Percentiles rank a stretch among this genome's conserved stretches.
These are phyloP conservation scores for Meliscaeva auricollis DNA, from an alignment of 2,888 invertebrate genomes.

Conservation along the genomic window DNA sequence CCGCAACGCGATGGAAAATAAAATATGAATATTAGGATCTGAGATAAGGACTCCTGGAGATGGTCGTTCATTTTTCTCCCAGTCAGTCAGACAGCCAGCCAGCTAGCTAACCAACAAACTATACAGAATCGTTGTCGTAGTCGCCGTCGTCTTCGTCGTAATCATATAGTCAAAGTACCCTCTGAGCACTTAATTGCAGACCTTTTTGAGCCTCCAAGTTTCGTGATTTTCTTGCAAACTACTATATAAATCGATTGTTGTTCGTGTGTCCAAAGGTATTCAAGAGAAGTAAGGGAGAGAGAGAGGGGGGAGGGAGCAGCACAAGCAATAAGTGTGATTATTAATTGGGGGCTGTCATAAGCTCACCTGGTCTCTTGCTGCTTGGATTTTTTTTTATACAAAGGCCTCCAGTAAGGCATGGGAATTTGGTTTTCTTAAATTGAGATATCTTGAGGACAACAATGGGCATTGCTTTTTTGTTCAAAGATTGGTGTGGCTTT, in stretches of 20 bases:
- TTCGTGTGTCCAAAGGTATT: too few species aligned
- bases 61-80: conserved; percentile 61
- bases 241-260: conserved; percentile 49
- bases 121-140: conserved; percentile 34
- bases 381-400: conserved; percentile 16
- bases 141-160: conserved; percentile 30
- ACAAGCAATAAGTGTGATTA: conserved; percentile 76
- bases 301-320: conserved; percentile 11
- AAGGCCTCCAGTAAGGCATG: conserved; percentile 37
- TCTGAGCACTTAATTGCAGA: conserved; percentile 74
- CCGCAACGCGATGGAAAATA: conserved; percentile 27
- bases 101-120: conserved; percentile 34
- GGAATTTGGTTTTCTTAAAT: conserved; percentile 62
- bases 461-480: conserved; percentile 55
- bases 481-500: conserved; percentile 37
- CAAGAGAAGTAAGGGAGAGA: too few species aligned
- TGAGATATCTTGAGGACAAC: conserved; percentile 74
- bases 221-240: conserved; percentile 58
- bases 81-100: conserved; percentile 16
- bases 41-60: conserved; percentile 63
- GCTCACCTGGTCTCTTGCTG: conserved; percentile 76
- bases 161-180: conserved; percentile 73
- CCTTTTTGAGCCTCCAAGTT: conserved; percentile 46
- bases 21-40: conserved; percentile 73
- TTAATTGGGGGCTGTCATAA: conserved; percentile 80